These are phyloP conservation scores for Zootermopsis nevadensis DNA, from an alignment of 2,888 invertebrate genomes.

Conservation along the genomic window DNA sequence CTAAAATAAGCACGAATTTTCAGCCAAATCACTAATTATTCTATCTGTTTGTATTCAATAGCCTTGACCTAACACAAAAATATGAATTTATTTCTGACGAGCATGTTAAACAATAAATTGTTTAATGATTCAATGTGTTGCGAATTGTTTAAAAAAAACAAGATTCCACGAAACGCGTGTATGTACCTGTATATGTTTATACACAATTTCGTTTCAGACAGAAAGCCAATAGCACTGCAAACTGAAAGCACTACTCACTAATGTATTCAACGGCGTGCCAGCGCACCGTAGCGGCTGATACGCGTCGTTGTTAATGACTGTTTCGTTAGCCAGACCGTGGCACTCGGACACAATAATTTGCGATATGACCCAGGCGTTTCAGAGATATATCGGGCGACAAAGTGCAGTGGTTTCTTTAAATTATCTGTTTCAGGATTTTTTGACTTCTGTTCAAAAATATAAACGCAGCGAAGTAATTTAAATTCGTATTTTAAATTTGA, in stretches of 20 bases:
- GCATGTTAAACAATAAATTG: constrained; percentile 26
- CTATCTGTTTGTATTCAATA: too few species aligned
- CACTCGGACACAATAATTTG: neutral
- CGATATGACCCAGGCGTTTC: neutral
- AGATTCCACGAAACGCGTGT: neutral
- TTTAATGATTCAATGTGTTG: constrained; percentile 30
- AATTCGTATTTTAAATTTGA: too few species aligned
- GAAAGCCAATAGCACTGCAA: neutral
- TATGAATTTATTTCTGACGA: neutral
- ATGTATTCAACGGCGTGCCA: constrained; percentile 18
- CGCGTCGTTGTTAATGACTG: constrained; percentile 15
- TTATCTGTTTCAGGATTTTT: neutral
- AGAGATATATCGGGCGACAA: neutral
- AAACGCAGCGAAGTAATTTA: too few species aligned
- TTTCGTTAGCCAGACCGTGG: neutral
- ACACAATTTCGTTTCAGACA: neutral
- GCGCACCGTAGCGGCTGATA: neutral
- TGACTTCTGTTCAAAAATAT: neutral
- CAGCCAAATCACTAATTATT: too few species aligned
- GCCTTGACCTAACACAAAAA: neutral
- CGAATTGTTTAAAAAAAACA: constrained; percentile 29
- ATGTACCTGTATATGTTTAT: neutral
- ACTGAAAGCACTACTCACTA: neutral
- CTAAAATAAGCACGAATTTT: too few species aligned
- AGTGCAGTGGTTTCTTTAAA: neutral